These are phyloP conservation scores for Dolichoris vasculosae DNA, from an alignment of 1,140 invertebrate species.

Conservation along the genomic window DNA sequence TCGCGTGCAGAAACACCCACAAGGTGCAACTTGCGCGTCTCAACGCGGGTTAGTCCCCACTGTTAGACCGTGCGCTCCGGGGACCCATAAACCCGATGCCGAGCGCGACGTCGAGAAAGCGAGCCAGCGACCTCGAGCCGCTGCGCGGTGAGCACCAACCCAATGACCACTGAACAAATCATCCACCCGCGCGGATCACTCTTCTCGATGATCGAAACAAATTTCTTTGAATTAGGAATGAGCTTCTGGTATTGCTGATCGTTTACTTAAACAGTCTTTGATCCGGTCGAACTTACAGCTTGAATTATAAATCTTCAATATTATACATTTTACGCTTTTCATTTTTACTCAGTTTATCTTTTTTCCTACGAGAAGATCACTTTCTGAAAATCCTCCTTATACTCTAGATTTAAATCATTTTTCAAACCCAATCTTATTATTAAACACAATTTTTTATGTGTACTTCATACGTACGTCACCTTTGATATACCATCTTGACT, in stretches of 20 bases:
- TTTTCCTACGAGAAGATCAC: neutral
- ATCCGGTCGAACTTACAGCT: neutral
- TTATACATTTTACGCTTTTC: neutral
- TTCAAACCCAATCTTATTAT: too few species aligned
- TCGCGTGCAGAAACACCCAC: constrained; percentile 16
- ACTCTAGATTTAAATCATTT: too few species aligned
- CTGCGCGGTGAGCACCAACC: constrained; percentile 25
- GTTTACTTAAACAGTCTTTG: neutral
- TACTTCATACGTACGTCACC: too few species aligned
- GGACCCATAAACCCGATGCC: neutral
- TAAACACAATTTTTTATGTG: too few species aligned
- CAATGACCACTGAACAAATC: neutral
- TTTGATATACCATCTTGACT: too few species aligned
- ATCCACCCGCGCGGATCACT: too few species aligned
- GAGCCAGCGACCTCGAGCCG: neutral
- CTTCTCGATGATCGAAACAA: too few species aligned
- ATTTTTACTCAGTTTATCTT: neutral
- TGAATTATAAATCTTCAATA: neutral
- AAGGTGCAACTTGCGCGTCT: neutral
- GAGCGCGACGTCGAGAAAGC: neutral
- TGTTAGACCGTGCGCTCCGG: constrained; percentile 7
- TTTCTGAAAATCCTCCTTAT: neutral
- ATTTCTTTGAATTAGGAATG: too few species aligned
- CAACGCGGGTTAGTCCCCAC: neutral
- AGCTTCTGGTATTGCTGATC: too few species aligned